These are phyloP conservation scores for Nipponacmea schrenckii DNA, from an alignment of 2,888 invertebrate species.

Conservation along the genomic window DNA sequence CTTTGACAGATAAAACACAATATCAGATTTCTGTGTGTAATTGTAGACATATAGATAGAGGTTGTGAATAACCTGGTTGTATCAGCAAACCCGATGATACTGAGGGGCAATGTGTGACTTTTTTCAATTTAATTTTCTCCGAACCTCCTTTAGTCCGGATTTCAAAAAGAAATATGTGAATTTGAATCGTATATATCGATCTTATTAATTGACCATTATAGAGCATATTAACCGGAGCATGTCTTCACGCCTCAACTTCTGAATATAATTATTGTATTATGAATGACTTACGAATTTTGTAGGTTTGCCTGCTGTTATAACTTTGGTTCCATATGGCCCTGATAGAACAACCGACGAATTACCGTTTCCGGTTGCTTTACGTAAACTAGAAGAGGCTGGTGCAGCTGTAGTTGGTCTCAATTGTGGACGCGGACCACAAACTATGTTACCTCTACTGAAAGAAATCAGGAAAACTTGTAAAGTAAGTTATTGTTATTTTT, in stretches of 20 bases:
- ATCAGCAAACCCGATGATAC: too few species aligned
- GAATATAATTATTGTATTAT: too few species aligned
- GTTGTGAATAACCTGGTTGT: not conserved
- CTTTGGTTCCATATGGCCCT: conserved; percentile 39
- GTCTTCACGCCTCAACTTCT: too few species aligned
- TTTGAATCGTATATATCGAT: too few species aligned
- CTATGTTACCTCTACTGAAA: conserved; percentile 53
- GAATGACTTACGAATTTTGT: not conserved
- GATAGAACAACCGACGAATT: conserved; percentile 52
- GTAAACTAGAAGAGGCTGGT: conserved; percentile 53
- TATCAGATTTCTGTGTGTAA: not conserved
- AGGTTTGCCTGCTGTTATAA: conserved; percentile 60
- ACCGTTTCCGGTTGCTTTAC: conserved; percentile 48
- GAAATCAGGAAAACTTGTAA: conserved; percentile 53
- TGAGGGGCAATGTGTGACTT: too few species aligned
- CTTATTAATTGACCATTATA: too few species aligned
- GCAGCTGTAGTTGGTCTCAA: conserved; percentile 62
- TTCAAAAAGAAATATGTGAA: not conserved
- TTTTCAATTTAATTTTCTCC: too few species aligned
- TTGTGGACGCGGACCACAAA: conserved; percentile 55
- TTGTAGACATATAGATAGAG: too few species aligned
- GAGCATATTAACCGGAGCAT: too few species aligned
- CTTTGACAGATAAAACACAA: too few species aligned
- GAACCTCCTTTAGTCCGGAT: not conserved
- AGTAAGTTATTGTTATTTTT: conserved; percentile 27